Base-by-base conservation (phyloP, 2,888 invertebrate genomes). In the Disparrhopalites patrizii region DNA sequence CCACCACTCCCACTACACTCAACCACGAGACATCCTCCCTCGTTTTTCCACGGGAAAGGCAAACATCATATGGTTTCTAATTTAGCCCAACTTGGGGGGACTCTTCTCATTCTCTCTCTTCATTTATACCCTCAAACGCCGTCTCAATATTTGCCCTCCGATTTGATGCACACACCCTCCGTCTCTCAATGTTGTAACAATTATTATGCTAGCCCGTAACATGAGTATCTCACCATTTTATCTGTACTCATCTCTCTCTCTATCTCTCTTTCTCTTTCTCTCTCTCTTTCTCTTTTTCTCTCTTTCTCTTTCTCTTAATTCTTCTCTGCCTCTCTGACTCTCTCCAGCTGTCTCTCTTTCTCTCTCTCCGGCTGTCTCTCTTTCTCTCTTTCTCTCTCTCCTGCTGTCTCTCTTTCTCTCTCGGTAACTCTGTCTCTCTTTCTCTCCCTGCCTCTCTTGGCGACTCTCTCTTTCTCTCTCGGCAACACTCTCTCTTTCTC, bases 21-120 rank as follows among this genome's bases (percentile, higher is more conserved):
- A n/a, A n/a, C n/a, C n/a, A n/a, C n/a, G n/a, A n/a, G n/a, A n/a
- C n/a, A n/a, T n/a, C n/a, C 23, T 27, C 20, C 13, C 20, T 10
- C 20, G 54, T 18, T 54, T n/a, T 25, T 54, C 54, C 13, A 54
- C 10, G 54, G 28, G 18, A 15, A 51, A 60, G 52, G 65, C 72
- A 61, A 72, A 73, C 71, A 72, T 71, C 71, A 73, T 73, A 73
- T 73, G 73, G 71, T 68, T 70, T 66, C 71, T 73, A 74, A 74
- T 74, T 74, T 73, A 74, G 70, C 70, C 65, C 69, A 73, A 72
- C 71, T 68, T 65, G 68, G 67, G 67, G 65, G 27, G 65, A 33
- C 43, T 58, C 36, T 23, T 28, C 57, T 18, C 8, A 36, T n/a
- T 27, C 31, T 1, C 43, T 40, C n/a, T n/a, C n/a, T n/a, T n/a